A percentile compares a stretch with the other conserved stretches of the same genome.
Conservation (phyloP, 2,888 invertebrate genomes). For the Luperina nickerlii region DNA sequence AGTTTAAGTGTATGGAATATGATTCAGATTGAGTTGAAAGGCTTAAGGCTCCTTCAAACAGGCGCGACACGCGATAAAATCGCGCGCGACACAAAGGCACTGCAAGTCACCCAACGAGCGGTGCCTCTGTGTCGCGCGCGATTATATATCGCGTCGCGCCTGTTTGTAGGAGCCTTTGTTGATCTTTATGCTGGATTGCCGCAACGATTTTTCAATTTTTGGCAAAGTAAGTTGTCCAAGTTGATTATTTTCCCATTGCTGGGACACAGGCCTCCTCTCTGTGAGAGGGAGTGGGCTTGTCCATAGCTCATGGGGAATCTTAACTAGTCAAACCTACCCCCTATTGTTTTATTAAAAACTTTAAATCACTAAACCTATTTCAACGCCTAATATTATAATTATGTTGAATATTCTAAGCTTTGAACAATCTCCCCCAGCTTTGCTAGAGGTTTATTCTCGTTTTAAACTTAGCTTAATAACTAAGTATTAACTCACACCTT, state of each 20-base stretch:
- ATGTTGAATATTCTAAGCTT: neutral
- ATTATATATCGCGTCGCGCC: too few species aligned
- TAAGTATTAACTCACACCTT: constrained; percentile 3
- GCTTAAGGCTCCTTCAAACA: neutral
- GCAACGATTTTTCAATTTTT: neutral
- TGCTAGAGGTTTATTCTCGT: neutral
- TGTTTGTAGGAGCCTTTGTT: neutral
- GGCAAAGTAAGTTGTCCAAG: neutral
- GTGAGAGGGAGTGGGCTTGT: too few species aligned
- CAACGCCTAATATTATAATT: neutral
- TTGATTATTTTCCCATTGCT: too few species aligned
- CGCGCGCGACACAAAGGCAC: too few species aligned
- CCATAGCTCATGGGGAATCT: neutral
- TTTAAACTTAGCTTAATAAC: neutral
- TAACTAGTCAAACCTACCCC: neutral
- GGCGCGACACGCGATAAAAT: too few species aligned
- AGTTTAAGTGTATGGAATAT: neutral
- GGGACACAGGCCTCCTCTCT: too few species aligned
- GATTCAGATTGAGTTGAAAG: neutral
- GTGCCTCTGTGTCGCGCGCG: too few species aligned
- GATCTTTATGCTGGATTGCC: neutral
- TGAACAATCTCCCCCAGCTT: neutral
- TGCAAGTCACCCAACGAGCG: too few species aligned
- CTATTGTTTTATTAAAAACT: neutral
- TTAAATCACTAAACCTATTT: neutral